Percentiles rank a stretch among this genome's conserved stretches.
Conservation (phyloP, 2,113 vertebrate genomes). For the Peromyscus californicus region DNA sequence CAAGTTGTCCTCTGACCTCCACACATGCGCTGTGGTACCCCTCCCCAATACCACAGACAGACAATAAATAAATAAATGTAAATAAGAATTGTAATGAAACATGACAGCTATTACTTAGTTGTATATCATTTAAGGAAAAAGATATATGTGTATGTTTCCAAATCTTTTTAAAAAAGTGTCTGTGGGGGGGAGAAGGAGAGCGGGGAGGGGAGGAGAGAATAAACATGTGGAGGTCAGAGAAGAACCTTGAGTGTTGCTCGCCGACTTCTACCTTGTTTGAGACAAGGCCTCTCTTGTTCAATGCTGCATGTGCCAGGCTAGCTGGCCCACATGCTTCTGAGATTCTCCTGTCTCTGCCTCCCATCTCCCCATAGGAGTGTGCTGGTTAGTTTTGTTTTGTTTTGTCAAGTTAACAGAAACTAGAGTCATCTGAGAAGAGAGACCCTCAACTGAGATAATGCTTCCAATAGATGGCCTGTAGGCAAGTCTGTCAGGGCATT, state of each 20-base stretch:
- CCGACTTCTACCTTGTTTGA: background rate
- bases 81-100: conserved; percentile 1
- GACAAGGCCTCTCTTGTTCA: background rate
- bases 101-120: conserved; percentile 5
- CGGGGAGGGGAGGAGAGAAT: background rate
- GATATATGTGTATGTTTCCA: conserved; percentile 3
- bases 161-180: conserved; percentile 15
- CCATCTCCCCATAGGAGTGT: background rate
- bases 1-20: background rate
- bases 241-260: background rate
- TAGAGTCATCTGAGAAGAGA: background rate
- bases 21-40: background rate
- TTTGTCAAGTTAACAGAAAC: background rate
- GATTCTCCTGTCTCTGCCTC: background rate
- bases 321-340: background rate
- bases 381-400: background rate
- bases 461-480: background rate
- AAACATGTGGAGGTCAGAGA: background rate
- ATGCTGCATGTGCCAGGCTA: background rate
- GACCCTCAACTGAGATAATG: background rate
- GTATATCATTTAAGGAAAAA: conserved; percentile 51
- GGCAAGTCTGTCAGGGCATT: background rate
- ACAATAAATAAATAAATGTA: background rate
- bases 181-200: background rate
- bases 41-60: background rate